phyloP scores from a whole-genome alignment of 2,797 vertebrate genomes.

The Menidia menidia region DNA sequence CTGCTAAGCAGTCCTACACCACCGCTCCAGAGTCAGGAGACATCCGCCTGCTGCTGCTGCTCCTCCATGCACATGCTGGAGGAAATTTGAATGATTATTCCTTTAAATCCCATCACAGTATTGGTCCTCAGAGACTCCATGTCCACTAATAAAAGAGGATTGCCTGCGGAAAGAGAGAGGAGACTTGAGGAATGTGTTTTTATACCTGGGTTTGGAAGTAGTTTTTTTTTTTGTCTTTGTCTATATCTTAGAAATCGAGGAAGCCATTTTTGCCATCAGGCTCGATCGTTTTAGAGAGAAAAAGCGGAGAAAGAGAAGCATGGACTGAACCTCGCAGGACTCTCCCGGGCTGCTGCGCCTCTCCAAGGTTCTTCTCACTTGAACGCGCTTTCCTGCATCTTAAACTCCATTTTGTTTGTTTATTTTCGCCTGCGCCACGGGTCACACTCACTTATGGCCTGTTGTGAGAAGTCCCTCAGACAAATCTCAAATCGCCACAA shows the following conservation, averaged over 20 bases:
- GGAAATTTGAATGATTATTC: slow-evolving; percentile 48
- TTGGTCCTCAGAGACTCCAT: slow-evolving; percentile 27
- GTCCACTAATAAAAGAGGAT: slow-evolving; percentile 39
- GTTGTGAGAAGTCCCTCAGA: slow-evolving; percentile 31
- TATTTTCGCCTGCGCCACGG: slow-evolving; percentile 49
- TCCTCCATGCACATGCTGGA: slow-evolving; percentile 62
- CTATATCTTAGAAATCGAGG: slow-evolving; percentile 4
- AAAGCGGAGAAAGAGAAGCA: slow-evolving; percentile 32
- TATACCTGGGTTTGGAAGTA: slow-evolving; percentile 27
- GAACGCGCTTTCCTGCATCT: slow-evolving; percentile 34
- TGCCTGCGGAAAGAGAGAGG: slow-evolving; percentile 25
- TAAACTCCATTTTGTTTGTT: slow-evolving; percentile 8
- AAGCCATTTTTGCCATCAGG: slow-evolving; percentile 24
- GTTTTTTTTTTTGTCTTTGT: slow-evolving; percentile 17
- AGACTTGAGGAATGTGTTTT: slow-evolving; percentile 60
- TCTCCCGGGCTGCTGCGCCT: slow-evolving; percentile 49
- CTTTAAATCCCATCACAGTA: slow-evolving; percentile 50
- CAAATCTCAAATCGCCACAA: slow-evolving; percentile 35
- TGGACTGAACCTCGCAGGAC: slow-evolving; percentile 35
- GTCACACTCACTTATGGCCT: slow-evolving; percentile 23
- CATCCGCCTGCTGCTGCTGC: slow-evolving; percentile 51
- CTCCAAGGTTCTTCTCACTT: slow-evolving; percentile 59
- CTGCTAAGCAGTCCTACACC: slow-evolving; percentile 26
- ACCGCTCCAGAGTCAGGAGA: slow-evolving; percentile 45
- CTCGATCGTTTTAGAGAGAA: slow-evolving; percentile 23